Evolutionary conservation across 1,140 invertebrate genomes (phyloP).

Genomic region (Drosophila persimilis): DNA sequence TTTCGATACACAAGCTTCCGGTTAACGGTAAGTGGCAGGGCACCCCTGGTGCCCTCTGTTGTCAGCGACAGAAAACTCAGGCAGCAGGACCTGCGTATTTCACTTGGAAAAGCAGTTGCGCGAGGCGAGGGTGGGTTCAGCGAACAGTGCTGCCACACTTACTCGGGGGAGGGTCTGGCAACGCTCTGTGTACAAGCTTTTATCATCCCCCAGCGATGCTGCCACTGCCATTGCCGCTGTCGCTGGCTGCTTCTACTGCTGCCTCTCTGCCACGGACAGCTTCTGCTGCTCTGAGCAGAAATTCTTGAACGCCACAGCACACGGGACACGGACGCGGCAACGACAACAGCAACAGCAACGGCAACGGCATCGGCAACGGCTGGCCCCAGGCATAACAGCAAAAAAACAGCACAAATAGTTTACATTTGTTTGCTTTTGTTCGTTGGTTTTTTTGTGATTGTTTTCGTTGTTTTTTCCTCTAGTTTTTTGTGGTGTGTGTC

Average conservation of each 20-base stretch:
- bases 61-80: too few relatives aligned
- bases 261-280: not conserved
- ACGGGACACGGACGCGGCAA: constrained; percentile 10
- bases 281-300: constrained; percentile 31
- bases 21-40: too few relatives aligned
- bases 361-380: constrained; percentile 12
- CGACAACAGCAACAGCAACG: constrained; percentile 2
- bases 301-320: constrained; percentile 7
- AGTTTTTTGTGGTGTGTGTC: constrained; percentile 1
- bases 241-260: not conserved
- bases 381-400: constrained; percentile 19
- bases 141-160: not conserved
- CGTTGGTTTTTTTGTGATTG: not conserved
- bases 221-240: not conserved
- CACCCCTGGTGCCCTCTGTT: too few relatives aligned
- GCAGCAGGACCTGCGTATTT: constrained; percentile 1
- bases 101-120: too few relatives aligned
- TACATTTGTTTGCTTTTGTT: constrained; percentile 5
- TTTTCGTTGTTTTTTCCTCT: constrained; percentile 1
- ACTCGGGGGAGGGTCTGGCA: constrained; percentile 10
- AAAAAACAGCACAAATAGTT: constrained; percentile 15
- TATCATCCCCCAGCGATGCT: constrained; percentile 29
- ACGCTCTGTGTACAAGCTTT: constrained; percentile 6
- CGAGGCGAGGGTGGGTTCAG: too few relatives aligned
- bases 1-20: too few relatives aligned